Conservation (phyloP, 2,113 vertebrate species). For the Tylochromis polylepis region DNA sequence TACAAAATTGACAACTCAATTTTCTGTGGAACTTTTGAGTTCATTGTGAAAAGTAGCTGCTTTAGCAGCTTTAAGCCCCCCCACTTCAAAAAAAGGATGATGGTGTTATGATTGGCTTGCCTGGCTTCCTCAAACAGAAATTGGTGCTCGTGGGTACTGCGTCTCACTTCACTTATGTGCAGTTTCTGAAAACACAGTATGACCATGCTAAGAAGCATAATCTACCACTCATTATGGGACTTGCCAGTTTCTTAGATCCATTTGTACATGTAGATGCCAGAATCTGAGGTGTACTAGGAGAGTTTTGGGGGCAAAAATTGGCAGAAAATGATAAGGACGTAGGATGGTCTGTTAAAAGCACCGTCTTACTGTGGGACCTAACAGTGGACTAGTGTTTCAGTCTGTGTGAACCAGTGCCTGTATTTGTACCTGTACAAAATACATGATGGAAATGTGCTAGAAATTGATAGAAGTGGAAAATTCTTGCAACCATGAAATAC, state of each 20-base stretch:
- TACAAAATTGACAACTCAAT: not conserved
- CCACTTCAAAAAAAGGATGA: not conserved
- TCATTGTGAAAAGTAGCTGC: not conserved
- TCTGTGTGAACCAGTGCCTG: not conserved
- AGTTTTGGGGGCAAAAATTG: not conserved
- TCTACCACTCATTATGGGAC: not conserved
- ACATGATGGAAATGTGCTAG: not conserved
- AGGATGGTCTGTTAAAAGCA: not conserved
- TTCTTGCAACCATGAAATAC: not conserved
- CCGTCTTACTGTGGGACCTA: not conserved
- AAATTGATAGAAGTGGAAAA: not conserved
- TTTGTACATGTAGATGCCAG: not conserved
- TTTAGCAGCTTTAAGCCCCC: not conserved
- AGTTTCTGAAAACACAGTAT: not conserved
- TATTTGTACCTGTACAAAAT: not conserved
- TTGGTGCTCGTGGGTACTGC: not conserved
- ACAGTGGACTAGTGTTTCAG: not conserved
- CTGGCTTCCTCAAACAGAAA: not conserved
- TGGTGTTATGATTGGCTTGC: not conserved
- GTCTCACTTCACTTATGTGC: not conserved
- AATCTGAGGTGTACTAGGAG: not conserved
- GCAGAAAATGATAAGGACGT: not conserved
- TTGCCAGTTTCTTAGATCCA: not conserved
- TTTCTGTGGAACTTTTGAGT: not conserved
- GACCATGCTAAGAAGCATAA: not conserved